These are phyloP conservation scores for Zhuqinia jingwanae DNA, from an alignment of 2,888 invertebrate genomes.

Conservation along the genomic window DNA sequence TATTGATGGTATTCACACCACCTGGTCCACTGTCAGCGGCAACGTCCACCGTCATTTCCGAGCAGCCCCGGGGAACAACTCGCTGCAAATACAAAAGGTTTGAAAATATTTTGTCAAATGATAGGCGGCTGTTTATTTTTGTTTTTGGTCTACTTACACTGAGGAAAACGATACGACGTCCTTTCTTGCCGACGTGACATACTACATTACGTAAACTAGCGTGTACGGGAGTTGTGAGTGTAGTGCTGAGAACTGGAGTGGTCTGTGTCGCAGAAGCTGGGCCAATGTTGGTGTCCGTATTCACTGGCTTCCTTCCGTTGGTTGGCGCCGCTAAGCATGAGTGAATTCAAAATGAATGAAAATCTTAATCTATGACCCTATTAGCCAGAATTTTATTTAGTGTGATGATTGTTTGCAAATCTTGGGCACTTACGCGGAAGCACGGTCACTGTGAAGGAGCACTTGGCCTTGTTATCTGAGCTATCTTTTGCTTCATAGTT, in stretches of 20 bases:
- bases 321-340: constrained; percentile 5
- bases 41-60: constrained; percentile 78
- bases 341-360: background rate
- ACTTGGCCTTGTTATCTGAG: constrained; percentile 82
- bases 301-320: constrained; percentile 73
- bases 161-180: constrained; percentile 78
- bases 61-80: constrained; percentile 79
- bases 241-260: constrained; percentile 52
- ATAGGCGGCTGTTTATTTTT: background rate
- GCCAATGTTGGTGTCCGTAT: constrained; percentile 74
- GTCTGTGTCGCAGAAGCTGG: constrained; percentile 62
- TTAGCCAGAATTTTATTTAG: no score
- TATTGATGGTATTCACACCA: constrained; percentile 76
- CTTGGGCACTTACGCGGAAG: constrained; percentile 77
- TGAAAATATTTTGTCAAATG: background rate
- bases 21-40: constrained; percentile 70
- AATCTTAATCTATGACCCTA: no score
- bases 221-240: constrained; percentile 74
- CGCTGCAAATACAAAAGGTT: constrained; percentile 65
- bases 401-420: no score
- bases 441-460: constrained; percentile 81
- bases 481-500: constrained; percentile 82
- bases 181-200: constrained; percentile 79
- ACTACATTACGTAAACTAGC: constrained; percentile 78
- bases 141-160: constrained; percentile 67